Evolutionary conservation across 2,113 vertebrate genomes (phyloP).

Genomic region (Zonotrichia leucophrys): DNA sequence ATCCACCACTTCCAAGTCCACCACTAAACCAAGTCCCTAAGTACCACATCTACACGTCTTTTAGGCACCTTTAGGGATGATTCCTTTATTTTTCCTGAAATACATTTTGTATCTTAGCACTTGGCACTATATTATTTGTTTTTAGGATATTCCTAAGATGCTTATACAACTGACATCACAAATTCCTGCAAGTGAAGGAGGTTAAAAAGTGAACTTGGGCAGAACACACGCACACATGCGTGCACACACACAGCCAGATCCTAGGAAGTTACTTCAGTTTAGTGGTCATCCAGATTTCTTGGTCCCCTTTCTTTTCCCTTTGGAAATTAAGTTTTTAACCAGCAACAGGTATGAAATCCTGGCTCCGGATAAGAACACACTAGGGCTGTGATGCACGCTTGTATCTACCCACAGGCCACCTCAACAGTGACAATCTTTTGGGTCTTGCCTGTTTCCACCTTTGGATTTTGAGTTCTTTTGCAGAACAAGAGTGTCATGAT

Average conservation of each 20-base stretch:
- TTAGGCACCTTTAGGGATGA: background rate
- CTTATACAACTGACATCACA: background rate
- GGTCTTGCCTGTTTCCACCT: background rate
- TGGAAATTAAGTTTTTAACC: background rate
- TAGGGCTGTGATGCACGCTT: fast-evolving
- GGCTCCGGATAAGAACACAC: background rate
- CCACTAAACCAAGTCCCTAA: background rate
- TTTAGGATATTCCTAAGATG: background rate
- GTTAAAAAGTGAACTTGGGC: background rate
- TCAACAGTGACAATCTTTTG: background rate
- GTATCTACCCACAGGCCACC: background rate
- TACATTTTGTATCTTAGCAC: background rate
- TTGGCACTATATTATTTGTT: background rate
- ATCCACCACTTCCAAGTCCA: background rate
- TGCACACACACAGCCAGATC: background rate
- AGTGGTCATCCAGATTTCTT: background rate
- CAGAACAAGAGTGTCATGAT: background rate
- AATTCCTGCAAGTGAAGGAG: background rate
- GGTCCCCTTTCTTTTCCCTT: background rate
- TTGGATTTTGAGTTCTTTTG: background rate
- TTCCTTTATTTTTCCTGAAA: background rate
- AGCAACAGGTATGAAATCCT: background rate
- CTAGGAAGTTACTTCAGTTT: background rate
- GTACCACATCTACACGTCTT: background rate
- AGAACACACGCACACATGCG: background rate